Evolutionary conservation across 2,797 vertebrate species (phyloP).

Genomic region (Numenius phaeopus): DNA sequence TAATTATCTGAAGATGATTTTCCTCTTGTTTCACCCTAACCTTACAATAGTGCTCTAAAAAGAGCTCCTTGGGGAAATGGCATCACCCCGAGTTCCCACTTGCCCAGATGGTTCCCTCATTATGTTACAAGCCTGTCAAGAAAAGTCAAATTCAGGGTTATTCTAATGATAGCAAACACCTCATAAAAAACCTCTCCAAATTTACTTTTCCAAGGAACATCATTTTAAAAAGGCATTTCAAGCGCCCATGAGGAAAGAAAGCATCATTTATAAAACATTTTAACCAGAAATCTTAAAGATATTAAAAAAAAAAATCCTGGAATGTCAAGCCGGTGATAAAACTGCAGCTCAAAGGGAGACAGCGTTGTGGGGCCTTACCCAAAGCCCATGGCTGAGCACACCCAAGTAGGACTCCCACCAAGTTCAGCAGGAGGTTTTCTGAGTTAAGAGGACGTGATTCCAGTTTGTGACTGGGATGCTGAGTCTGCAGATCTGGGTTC

Average conservation of each 20-base stretch:
- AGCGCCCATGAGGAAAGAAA: slow-evolving; percentile 70
- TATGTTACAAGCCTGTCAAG: slow-evolving; percentile 67
- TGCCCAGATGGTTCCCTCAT: slow-evolving; percentile 81
- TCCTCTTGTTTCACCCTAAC: slow-evolving; percentile 41
- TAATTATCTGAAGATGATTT: slow-evolving; percentile 46
- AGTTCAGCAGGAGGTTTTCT: background rate
- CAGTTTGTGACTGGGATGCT: background rate
- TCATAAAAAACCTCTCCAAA: slow-evolving; percentile 78
- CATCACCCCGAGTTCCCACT: slow-evolving; percentile 68
- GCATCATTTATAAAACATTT: slow-evolving; percentile 65
- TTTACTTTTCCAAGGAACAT: slow-evolving; percentile 78
- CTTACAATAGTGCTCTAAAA: background rate
- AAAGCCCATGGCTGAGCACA: fast-evolving
- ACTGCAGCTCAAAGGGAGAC: background rate
- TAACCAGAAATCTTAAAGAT: slow-evolving; percentile 69
- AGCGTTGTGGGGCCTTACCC: background rate
- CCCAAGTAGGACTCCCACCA: background rate
- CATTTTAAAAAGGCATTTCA: slow-evolving; percentile 63
- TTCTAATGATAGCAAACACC: slow-evolving; percentile 81
- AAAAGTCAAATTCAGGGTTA: slow-evolving; percentile 76
- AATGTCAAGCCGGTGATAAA: background rate
- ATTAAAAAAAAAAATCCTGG: slow-evolving; percentile 25
- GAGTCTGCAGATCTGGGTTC: background rate
- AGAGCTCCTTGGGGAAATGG: slow-evolving; percentile 53
- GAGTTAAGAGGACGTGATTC: background rate